These are phyloP conservation scores for Callopanchax toddi DNA, from an alignment of 2,113 vertebrate species.

Conservation along the genomic window DNA sequence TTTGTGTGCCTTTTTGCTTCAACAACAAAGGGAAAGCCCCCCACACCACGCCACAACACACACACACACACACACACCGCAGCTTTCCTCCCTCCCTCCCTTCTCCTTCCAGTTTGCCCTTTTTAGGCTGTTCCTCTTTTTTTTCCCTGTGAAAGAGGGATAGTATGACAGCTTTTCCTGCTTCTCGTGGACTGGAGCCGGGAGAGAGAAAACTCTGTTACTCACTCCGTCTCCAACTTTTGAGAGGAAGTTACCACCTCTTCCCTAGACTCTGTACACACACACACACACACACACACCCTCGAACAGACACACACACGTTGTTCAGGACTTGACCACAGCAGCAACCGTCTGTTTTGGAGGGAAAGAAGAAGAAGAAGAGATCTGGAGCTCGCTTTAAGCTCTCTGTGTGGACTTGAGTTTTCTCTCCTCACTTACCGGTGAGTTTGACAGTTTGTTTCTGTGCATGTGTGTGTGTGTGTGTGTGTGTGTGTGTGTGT, in stretches of 20 bases:
- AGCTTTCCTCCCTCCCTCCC: conserved; percentile 61
- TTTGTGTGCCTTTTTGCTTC: conserved; percentile 72
- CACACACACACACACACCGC: conserved; percentile 35
- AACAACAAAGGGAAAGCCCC: conserved; percentile 70
- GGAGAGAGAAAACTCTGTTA: conserved; percentile 70
- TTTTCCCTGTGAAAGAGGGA: conserved; percentile 58
- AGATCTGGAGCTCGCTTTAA: conserved; percentile 24
- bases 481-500: too few relatives aligned
- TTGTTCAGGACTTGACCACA: conserved; percentile 60
- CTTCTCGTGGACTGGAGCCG: conserved; percentile 65
- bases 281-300: conserved; percentile 22
- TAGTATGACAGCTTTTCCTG: conserved; percentile 80
- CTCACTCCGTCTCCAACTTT: conserved; percentile 69
- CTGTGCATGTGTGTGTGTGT: conserved; percentile 1
- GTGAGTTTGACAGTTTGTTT: conserved; percentile 69
- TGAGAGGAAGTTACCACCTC: conserved; percentile 77
- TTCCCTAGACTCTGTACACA: conserved; percentile 64
- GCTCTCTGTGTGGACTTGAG: conserved; percentile 38
- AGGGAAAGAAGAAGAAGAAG: conserved; percentile 46
- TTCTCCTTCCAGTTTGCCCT: conserved; percentile 74
- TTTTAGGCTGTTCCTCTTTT: conserved; percentile 82
- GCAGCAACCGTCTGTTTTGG: conserved; percentile 52
- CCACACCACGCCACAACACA: conserved; percentile 30
- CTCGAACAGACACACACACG: conserved; percentile 25
- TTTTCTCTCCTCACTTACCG: conserved; percentile 40